Percentiles rank a stretch among this genome's conserved stretches.
Evolutionary conservation across 2,113 vertebrate species (phyloP).

Genomic region (Hydrochoerus hydrochaeris): DNA sequence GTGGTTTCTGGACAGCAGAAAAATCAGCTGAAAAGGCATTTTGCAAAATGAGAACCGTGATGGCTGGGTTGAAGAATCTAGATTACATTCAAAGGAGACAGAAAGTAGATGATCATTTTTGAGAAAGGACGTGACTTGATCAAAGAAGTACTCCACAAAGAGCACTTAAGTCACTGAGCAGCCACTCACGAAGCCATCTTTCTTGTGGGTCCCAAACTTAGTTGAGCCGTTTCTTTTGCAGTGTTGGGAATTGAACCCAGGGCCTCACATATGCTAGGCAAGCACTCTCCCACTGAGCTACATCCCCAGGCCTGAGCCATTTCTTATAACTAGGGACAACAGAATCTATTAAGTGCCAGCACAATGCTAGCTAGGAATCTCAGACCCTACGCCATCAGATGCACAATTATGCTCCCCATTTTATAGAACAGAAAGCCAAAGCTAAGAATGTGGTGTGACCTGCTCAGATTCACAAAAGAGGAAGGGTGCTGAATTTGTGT

Average conservation of each 20-base stretch:
- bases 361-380: neutral
- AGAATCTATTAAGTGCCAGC: rapidly evolving
- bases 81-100: neutral
- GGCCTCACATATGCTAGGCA: neutral
- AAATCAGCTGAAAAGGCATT: slow-evolving; percentile 12
- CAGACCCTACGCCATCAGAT: neutral
- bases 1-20: neutral
- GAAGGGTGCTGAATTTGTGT: neutral
- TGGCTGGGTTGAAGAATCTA: neutral
- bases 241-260: neutral
- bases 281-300: neutral
- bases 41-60: neutral
- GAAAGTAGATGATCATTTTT: neutral
- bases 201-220: neutral
- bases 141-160: neutral
- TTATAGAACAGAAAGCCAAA: neutral
- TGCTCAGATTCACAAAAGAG: neutral
- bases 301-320: neutral
- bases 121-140: neutral
- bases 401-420: neutral
- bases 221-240: neutral
- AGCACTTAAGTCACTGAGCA: neutral
- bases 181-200: rapidly evolving
- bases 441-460: neutral
- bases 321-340: neutral